These are phyloP conservation scores for Thecophora atra DNA, from an alignment of 2,888 invertebrate genomes.

Conservation along the genomic window DNA sequence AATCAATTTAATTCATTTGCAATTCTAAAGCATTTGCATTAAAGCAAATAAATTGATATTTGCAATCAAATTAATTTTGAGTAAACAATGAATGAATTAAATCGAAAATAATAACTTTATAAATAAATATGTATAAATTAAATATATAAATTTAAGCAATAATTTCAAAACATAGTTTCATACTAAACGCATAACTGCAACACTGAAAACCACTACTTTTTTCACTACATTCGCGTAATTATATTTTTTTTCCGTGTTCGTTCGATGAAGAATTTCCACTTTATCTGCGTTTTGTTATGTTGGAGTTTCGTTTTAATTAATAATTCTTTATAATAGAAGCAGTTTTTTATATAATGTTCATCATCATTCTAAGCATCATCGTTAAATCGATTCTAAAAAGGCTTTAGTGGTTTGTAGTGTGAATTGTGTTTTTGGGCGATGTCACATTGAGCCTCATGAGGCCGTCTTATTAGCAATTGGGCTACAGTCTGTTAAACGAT, in stretches of 20 bases:
- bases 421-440: too few species aligned
- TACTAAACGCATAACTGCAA: slow-evolving; percentile 6
- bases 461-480: too few species aligned
- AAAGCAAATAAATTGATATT: neutral
- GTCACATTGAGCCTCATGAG: too few species aligned
- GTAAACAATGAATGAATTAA: neutral
- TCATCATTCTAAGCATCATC: neutral
- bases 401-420: slow-evolving; percentile 32
- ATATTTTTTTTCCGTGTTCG: neutral
- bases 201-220: neutral
- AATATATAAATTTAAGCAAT: neutral
- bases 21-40: neutral
- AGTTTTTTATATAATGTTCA: neutral
- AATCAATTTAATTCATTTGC: too few species aligned
- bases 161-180: too few species aligned
- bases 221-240: neutral
- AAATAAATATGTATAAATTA: neutral
- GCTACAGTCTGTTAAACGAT: too few species aligned
- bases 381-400: slow-evolving; percentile 10
- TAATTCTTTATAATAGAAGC: too few species aligned
- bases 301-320: neutral
- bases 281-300: neutral
- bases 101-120: neutral
- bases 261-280: neutral
- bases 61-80: neutral